A percentile compares a stretch with the other conserved stretches of the same genome.
phyloP scores from a whole-genome alignment of 2,888 invertebrate genomes.

The Sphaeridia pumilis region DNA sequence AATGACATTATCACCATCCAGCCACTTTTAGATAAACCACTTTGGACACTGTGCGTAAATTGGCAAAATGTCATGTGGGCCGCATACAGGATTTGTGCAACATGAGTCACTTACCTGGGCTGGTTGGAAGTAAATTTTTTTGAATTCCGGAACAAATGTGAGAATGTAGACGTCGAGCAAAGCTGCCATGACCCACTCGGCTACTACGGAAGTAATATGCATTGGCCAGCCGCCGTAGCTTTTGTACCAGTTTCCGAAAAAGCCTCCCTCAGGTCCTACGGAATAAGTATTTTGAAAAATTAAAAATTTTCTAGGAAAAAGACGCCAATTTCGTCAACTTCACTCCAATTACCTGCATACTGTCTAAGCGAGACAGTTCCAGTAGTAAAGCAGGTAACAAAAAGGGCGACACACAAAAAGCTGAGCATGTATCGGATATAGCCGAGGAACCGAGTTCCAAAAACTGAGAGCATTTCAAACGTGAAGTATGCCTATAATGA shows the following conservation, averaged over 20 bases:
- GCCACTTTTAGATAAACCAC: too few species aligned
- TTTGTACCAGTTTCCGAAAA: slow-evolving; percentile 42
- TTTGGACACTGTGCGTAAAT: too few species aligned
- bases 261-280: slow-evolving; percentile 43
- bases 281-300: too few species aligned
- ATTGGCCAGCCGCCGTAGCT: slow-evolving; percentile 53
- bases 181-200: slow-evolving; percentile 56
- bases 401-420: slow-evolving; percentile 23
- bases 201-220: slow-evolving; percentile 51
- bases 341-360: slow-evolving; percentile 28
- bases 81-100: too few species aligned
- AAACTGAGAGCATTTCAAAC: slow-evolving; percentile 23
- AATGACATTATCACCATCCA: too few species aligned
- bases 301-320: too few species aligned
- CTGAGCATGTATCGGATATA: slow-evolving; percentile 35
- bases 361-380: slow-evolving; percentile 22
- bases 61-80: too few species aligned
- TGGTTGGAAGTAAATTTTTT: slow-evolving; percentile 46
- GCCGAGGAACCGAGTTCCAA: slow-evolving; percentile 20
- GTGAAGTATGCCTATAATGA: slow-evolving; percentile 28
- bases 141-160: slow-evolving; percentile 53
- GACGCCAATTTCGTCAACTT: too few species aligned
- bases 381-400: slow-evolving; percentile 17
- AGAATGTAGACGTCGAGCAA: slow-evolving; percentile 51
- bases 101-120: slow-evolving; percentile 43